Conservation (phyloP, 2,888 invertebrate genomes). For the Sympetrum striolatum region DNA sequence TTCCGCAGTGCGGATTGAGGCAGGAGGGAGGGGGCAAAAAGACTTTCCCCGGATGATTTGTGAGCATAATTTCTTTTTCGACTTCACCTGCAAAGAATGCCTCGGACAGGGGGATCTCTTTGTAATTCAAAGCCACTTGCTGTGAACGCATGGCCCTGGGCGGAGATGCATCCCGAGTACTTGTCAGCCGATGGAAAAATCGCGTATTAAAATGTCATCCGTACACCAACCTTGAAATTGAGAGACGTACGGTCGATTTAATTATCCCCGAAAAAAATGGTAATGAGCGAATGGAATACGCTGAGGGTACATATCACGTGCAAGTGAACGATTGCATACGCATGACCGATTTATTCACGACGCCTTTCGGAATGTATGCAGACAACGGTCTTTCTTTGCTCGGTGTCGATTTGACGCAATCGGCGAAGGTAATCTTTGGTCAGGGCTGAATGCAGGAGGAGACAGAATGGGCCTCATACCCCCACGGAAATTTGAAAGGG, state of each 20-base stretch:
- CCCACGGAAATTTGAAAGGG: no score
- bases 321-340: not conserved
- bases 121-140: not conserved
- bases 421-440: not conserved
- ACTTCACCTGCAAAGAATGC: not conserved
- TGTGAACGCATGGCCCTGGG: not conserved
- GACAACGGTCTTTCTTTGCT: not conserved
- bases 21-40: not conserved
- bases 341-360: conserved; percentile 26
- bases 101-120: not conserved
- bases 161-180: not conserved
- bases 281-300: not conserved
- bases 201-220: not conserved
- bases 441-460: not conserved
- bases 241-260: conserved; percentile 3
- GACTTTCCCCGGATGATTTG: not conserved
- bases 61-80: not conserved
- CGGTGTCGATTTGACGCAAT: not conserved
- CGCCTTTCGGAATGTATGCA: not conserved
- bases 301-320: not conserved
- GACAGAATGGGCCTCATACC: not conserved
- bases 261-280: conserved; percentile 34
- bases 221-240: not conserved
- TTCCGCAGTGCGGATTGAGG: not conserved
- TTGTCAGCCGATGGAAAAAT: not conserved